phyloP scores from a whole-genome alignment of 37 sponge, comb jelly and placozoan species.

The Dysidea cf. avara region DNA sequence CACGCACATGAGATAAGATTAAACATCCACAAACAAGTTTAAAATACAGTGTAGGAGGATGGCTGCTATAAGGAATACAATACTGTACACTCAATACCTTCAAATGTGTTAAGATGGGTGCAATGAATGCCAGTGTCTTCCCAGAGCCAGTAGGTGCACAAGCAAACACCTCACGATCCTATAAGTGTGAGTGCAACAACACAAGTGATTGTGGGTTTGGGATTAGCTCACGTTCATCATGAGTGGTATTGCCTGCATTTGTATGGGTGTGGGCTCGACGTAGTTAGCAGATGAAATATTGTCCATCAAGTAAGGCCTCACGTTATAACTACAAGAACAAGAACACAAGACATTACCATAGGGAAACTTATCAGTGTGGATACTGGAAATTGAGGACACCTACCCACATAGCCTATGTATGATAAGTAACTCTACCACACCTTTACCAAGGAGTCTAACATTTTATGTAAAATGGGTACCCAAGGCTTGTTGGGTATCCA shows the following conservation, averaged over 20 bases:
- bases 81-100: constrained; percentile 77
- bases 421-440: too few species aligned
- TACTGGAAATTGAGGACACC: background rate
- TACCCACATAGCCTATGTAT: too few species aligned
- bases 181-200: background rate
- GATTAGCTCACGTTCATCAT: constrained; percentile 69
- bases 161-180: constrained; percentile 84
- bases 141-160: constrained; percentile 98
- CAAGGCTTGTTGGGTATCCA: too few species aligned
- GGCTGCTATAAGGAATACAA: too few species aligned
- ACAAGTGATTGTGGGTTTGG: background rate
- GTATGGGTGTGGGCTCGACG: constrained; percentile 83
- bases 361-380: background rate
- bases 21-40: too few species aligned
- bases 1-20: too few species aligned
- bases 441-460: too few species aligned
- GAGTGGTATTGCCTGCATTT: constrained; percentile 93
- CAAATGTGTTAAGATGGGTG: constrained; percentile 82
- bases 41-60: background rate
- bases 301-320: constrained; percentile 55
- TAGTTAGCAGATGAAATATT: constrained; percentile 65
- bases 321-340: constrained; percentile 36
- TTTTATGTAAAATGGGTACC: too few species aligned
- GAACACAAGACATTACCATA: background rate
- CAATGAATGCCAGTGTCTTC: constrained; percentile 89